Evolutionary conservation across 2,888 invertebrate species (phyloP), one percentile per base, ranked within the genome.

Genomic region (Lithophane ornitopus): DNA sequence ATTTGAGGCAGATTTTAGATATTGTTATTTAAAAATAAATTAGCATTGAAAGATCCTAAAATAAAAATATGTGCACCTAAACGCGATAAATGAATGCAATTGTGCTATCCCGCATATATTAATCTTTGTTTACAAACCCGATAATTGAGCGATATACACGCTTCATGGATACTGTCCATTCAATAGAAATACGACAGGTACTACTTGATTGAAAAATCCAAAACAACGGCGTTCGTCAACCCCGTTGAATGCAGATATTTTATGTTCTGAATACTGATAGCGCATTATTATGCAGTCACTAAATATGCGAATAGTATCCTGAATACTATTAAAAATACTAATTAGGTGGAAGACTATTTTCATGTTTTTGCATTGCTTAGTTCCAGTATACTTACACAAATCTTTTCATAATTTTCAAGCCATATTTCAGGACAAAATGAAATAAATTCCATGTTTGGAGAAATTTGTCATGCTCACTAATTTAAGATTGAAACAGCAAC

Each of bases 191-290:
- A 82, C n/a, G 49, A 59, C 63, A 69, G 52, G 75, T 70, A 59
- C 56, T 70, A 59, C 56, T 70, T 56, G 39, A 80, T 76, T 80
- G 75, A 67, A 63, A 76, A 70, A 28, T 71, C 62, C 69, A 71
- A 84, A 83, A 86, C 78, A 87, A 70, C 65, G 49, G 39, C 63
- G 83, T 82, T 82, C 73, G 19, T 68, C 26, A 81, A 87, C 76
- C 76, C 76, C 49, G 41, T 72, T 73, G 59, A 81, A 87, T 80
- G 79, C 74, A 81, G 69, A 72, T 77, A 63, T 76, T 78, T 74
- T 70, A 80, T 68, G 83, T 65, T 65, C 67, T 68, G 87, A 79
- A 87, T 85, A 87, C 85, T 82, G 75, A 83, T 82, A 78, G 22
- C 58, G 41, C 19, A 76, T 69, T 52, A 83, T 74, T 83, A 85